Conservation (phyloP, 1,140 invertebrate species). For the Copidosoma floridanum region DNA sequence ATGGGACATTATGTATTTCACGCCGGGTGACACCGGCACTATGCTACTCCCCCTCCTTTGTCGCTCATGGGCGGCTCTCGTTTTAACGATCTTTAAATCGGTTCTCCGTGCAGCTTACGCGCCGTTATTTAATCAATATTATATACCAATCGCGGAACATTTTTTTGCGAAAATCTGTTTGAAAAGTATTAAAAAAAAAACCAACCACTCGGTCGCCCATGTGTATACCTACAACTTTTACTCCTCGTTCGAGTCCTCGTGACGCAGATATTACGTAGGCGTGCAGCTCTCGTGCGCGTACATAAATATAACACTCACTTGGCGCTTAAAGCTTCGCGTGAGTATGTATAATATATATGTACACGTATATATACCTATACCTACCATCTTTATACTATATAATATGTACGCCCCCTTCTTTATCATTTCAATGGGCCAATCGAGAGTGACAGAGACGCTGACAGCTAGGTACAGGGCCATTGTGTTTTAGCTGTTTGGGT, state of each 20-base stretch:
- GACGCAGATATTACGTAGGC: neutral
- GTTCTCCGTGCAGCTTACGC: neutral
- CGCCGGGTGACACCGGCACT: conserved; percentile 29
- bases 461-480: too few species aligned
- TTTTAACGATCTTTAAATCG: conserved; percentile 14
- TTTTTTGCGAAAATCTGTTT: too few species aligned
- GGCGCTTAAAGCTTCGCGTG: conserved; percentile 41
- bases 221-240: neutral
- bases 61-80: neutral
- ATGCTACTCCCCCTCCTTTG: conserved; percentile 29
- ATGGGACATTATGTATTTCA: conserved; percentile 25
- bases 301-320: conserved; percentile 19
- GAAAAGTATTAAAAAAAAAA: neutral
- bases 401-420: too few species aligned
- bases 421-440: conserved; percentile 50
- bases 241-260: too few species aligned
- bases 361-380: conserved; percentile 29
- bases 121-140: neutral
- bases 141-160: too few species aligned
- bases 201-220: neutral
- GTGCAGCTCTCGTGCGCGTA: conserved; percentile 18
- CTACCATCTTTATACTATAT: too few species aligned
- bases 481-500: too few species aligned
- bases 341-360: conserved; percentile 25
- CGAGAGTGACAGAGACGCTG: conserved; percentile 40